A percentile compares a stretch with the other conserved stretches of the same genome.
These are phyloP conservation scores for Agonopterix heracliana DNA, from an alignment of 2,888 invertebrate species.

Conservation along the genomic window DNA sequence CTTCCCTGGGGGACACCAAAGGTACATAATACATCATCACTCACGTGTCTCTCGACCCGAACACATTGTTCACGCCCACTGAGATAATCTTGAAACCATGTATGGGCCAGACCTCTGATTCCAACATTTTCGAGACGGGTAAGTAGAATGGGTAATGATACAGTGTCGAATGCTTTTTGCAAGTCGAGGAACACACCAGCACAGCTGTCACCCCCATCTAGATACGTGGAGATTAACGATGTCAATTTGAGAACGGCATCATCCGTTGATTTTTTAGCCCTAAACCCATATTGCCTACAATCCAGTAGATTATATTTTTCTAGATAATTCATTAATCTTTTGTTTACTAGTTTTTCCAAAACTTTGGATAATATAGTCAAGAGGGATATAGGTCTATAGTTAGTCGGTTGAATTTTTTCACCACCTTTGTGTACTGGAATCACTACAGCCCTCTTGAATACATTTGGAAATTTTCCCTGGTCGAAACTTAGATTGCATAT, in stretches of 20 bases:
- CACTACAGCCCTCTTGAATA: slow-evolving; percentile 7
- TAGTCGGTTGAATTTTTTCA: background rate
- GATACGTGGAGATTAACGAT: background rate
- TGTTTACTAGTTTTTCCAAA: too few relatives aligned
- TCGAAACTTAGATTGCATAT: slow-evolving; percentile 8
- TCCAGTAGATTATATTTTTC: slow-evolving; percentile 5
- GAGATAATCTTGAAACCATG: slow-evolving; percentile 4
- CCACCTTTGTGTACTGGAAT: slow-evolving; percentile 6
- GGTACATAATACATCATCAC: background rate
- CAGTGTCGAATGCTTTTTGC: too few relatives aligned
- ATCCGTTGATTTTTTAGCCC: slow-evolving; percentile 1
- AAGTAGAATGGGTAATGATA: too few relatives aligned
- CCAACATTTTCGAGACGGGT: slow-evolving; percentile 8
- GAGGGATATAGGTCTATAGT: slow-evolving; percentile 10
- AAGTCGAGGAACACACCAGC: too few relatives aligned
- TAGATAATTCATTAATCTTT: too few relatives aligned
- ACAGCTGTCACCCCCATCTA: background rate
- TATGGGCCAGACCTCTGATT: slow-evolving; percentile 3
- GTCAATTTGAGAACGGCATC: slow-evolving; percentile 1
- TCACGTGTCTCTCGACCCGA: background rate
- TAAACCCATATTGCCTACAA: slow-evolving; percentile 8
- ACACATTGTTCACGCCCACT: slow-evolving; percentile 6
- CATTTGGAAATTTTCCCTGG: slow-evolving; percentile 6
- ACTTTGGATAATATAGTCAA: too few relatives aligned
- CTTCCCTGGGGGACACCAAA: slow-evolving; percentile 12